Conservation (phyloP, 2,888 invertebrate species). For the Myopa tessellatipennis region DNA sequence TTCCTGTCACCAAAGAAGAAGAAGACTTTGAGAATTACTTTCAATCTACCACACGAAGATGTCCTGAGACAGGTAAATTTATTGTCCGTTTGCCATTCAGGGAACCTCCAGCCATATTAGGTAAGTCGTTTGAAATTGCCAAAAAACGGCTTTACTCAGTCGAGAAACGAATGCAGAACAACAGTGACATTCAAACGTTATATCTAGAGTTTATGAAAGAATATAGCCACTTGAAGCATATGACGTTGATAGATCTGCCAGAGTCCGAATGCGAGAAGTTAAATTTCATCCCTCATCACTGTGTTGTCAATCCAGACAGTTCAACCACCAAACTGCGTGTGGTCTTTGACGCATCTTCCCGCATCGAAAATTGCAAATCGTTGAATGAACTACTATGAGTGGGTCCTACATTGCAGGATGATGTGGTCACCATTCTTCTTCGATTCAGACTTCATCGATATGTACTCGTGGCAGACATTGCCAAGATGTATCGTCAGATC, state of each 20-base stretch:
- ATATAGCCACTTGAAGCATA: conserved; percentile 23
- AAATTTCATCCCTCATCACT: conserved; percentile 39
- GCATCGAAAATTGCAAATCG: no score
- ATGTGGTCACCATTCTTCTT: no score
- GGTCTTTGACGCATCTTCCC: no score
- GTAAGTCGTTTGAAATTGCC: conserved; percentile 31
- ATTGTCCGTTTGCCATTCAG: no score
- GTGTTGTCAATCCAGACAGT: conserved; percentile 38
- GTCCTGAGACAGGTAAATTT: no score
- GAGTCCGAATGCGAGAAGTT: background rate
- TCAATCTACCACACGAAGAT: background rate
- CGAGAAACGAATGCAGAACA: conserved; percentile 21
- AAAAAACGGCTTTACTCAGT: conserved; percentile 26
- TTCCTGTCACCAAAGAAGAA: background rate
- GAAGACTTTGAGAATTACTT: conserved; percentile 10
- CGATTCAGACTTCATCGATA: conserved; percentile 13
- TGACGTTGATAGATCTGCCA: background rate
- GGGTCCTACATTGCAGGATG: no score
- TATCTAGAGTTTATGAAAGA: conserved; percentile 11
- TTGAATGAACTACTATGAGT: no score
- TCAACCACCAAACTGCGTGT: background rate
- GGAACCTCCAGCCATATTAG: background rate
- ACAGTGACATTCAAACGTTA: background rate
- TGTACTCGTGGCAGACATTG: conserved; percentile 34
- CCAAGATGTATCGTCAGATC: conserved; percentile 37